A percentile compares a stretch with the other conserved stretches of the same genome.
Conservation (phyloP, 2,797 vertebrate species). For the Cetoscarus ocellatus region DNA sequence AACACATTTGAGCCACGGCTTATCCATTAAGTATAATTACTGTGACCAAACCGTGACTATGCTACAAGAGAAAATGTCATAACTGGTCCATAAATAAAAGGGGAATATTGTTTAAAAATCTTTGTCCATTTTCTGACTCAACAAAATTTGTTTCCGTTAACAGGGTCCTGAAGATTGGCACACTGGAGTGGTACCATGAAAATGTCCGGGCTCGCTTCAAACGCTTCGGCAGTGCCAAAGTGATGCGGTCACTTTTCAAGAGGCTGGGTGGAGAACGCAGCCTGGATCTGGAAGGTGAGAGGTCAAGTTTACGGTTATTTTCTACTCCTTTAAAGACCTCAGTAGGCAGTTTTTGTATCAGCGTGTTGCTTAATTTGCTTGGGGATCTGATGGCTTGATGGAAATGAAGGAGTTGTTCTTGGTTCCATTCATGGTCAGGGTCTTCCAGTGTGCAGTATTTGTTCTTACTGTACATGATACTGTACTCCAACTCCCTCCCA, state of each 20-base stretch:
- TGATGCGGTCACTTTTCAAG: constrained; percentile 90
- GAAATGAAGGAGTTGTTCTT: too few species aligned
- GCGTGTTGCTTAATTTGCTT: too few species aligned
- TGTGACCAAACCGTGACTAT: too few species aligned
- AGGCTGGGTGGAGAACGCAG: constrained; percentile 78
- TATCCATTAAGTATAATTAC: too few species aligned
- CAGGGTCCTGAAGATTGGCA: constrained; percentile 91
- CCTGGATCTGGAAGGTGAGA: constrained; percentile 75
- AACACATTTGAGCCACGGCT: too few species aligned
- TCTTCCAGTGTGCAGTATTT: too few species aligned
- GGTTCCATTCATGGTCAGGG: too few species aligned
- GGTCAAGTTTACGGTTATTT: background rate
- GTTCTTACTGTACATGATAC: too few species aligned
- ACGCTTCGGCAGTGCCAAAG: constrained; percentile 93
- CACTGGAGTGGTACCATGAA: constrained; percentile 93
- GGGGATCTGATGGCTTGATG: too few species aligned
- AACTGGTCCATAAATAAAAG: too few species aligned
- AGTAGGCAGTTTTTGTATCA: background rate
- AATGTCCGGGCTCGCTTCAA: constrained; percentile 91
- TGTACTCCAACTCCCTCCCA: too few species aligned
- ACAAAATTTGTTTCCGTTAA: background rate
- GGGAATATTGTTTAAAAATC: background rate
- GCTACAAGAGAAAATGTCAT: background rate
- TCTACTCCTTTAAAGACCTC: background rate
- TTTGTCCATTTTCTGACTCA: background rate